A percentile compares a stretch with the other conserved stretches of the same genome.
Conservation (phyloP, 2,113 vertebrate species). For the Carassius gibelio region DNA sequence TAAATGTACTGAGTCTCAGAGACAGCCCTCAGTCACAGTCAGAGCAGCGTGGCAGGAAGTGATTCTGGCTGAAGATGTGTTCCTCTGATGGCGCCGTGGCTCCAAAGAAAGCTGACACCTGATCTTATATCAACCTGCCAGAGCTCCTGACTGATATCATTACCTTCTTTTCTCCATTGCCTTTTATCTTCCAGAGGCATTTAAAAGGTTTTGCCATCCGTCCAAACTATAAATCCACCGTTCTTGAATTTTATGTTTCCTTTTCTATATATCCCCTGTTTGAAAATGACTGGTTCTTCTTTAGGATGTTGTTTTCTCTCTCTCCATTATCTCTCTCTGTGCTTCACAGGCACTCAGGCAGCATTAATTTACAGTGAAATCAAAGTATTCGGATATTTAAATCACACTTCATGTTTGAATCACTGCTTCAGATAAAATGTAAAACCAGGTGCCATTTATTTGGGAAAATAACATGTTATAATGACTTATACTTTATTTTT, state of each 20-base stretch:
- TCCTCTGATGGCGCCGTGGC: background rate
- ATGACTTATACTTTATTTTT: too few species aligned
- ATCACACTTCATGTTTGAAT: background rate
- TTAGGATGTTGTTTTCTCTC: background rate
- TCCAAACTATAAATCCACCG: background rate
- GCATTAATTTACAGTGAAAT: background rate
- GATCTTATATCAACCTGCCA: constrained; percentile 27
- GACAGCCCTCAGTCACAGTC: constrained; percentile 8
- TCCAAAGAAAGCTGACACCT: constrained; percentile 4
- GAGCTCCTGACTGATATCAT: constrained; percentile 11
- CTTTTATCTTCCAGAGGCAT: constrained; percentile 5
- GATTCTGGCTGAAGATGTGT: background rate
- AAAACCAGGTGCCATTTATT: background rate
- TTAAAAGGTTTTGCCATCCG: background rate
- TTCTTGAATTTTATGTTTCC: background rate
- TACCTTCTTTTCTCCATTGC: background rate
- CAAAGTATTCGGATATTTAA: background rate
- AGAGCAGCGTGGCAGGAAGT: background rate
- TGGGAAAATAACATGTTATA: too few species aligned
- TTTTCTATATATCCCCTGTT: background rate
- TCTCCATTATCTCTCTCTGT: background rate
- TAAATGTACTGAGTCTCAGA: background rate
- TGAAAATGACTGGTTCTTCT: background rate
- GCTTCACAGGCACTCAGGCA: background rate
- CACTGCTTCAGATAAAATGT: background rate